Percentiles rank a stretch among this genome's conserved stretches.
Conservation (phyloP, 1,140 invertebrate species). For the Nephotettix cincticeps region DNA sequence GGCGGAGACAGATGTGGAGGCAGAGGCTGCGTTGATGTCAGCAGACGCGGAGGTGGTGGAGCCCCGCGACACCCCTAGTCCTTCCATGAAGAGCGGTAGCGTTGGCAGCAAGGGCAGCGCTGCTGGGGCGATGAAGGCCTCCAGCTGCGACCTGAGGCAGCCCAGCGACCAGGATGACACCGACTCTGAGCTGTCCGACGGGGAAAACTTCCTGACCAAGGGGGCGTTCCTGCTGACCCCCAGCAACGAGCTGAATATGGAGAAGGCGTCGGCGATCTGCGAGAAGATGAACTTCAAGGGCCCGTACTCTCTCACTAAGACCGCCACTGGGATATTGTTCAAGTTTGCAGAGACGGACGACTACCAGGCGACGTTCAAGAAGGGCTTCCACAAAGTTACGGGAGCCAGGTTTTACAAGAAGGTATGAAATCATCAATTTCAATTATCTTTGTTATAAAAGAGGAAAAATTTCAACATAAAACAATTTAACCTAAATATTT, state of each 20-base stretch:
- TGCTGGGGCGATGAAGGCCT: not conserved
- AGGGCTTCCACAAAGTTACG: slow-evolving; percentile 82
- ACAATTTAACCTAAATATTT: too few species aligned
- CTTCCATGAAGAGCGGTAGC: slow-evolving; percentile 18
- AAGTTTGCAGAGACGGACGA: slow-evolving; percentile 83
- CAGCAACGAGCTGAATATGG: slow-evolving; percentile 77
- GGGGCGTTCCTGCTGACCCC: slow-evolving; percentile 81
- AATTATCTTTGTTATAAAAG: too few species aligned
- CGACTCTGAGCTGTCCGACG: slow-evolving; percentile 39
- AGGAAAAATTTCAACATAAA: too few species aligned
- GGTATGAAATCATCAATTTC: too few species aligned
- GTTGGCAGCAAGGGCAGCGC: slow-evolving; percentile 18
- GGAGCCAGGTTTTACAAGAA: slow-evolving; percentile 75
- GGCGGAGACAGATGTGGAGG: too few species aligned
- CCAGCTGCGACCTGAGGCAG: not conserved
- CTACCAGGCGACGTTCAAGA: slow-evolving; percentile 80
- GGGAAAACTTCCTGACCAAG: slow-evolving; percentile 49
- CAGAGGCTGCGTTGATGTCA: slow-evolving; percentile 26
- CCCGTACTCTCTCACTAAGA: slow-evolving; percentile 80
- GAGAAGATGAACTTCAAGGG: slow-evolving; percentile 85
- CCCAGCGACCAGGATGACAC: slow-evolving; percentile 37
- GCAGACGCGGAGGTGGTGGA: not conserved
- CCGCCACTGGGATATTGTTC: slow-evolving; percentile 82
- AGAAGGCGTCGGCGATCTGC: slow-evolving; percentile 79
- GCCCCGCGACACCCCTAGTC: not conserved